phyloP scores from a whole-genome alignment of 2,797 vertebrate genomes.

The Characodon lateralis region DNA sequence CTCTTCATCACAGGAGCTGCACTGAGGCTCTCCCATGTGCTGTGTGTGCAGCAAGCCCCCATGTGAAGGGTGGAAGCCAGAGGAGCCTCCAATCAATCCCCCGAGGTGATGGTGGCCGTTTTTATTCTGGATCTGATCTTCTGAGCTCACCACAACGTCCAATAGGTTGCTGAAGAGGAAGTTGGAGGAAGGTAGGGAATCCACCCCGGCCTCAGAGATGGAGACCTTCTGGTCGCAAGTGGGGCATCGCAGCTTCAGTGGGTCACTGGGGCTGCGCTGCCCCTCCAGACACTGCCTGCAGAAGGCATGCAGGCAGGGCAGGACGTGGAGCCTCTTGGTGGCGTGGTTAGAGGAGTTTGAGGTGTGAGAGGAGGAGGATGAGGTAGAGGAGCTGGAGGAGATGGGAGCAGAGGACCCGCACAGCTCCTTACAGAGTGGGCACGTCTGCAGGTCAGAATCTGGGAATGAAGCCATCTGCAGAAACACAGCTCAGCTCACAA shows the following conservation, averaged over 20 bases:
- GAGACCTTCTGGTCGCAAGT: conserved; percentile 92
- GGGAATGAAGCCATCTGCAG: conserved; percentile 88
- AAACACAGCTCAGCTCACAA: conserved; percentile 62
- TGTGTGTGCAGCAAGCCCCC: conserved; percentile 77
- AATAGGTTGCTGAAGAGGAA: conserved; percentile 93
- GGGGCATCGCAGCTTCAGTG: conserved; percentile 89
- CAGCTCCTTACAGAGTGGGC: conserved; percentile 92
- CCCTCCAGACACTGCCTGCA: conserved; percentile 92
- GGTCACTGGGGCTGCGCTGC: conserved; percentile 83
- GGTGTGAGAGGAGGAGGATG: conserved; percentile 89
- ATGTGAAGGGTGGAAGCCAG: conserved; percentile 70
- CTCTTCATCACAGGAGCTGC: conserved; percentile 92
- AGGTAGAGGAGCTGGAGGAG: conserved; percentile 89
- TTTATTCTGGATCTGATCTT: conserved; percentile 85
- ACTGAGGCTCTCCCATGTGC: conserved; percentile 83
- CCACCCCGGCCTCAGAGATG: conserved; percentile 91
- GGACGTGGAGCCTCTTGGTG: conserved; percentile 87
- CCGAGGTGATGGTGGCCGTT: conserved; percentile 75
- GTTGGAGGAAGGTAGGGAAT: conserved; percentile 90
- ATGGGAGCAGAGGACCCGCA: conserved; percentile 89
- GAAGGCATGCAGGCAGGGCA: conserved; percentile 92
- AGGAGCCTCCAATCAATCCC: conserved; percentile 57
- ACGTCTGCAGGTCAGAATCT: conserved; percentile 91
- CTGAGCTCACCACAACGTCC: conserved; percentile 89
- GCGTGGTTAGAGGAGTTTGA: conserved; percentile 85